A percentile compares a stretch with the other conserved stretches of the same genome.
These are phyloP conservation scores for Drosophila nikananu DNA, from an alignment of 1,140 invertebrate genomes.

Conservation along the genomic window DNA sequence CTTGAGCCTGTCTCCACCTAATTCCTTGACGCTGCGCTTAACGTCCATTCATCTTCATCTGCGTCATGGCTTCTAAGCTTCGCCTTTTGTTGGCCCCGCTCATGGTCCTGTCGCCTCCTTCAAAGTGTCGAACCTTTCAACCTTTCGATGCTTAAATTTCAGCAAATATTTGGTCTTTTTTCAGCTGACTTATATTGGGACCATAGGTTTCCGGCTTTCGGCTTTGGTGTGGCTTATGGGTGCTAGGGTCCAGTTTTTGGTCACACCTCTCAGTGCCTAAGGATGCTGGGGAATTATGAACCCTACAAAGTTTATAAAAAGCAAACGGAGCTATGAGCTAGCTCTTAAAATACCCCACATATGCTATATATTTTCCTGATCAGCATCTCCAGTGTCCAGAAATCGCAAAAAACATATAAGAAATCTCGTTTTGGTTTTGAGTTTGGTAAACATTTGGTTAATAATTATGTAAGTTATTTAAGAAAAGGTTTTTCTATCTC, in stretches of 20 bases:
- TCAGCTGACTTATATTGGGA: constrained; percentile 1
- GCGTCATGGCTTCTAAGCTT: constrained; percentile 64
- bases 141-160: constrained; percentile 75
- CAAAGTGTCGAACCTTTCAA: constrained; percentile 58
- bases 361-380: too few species aligned
- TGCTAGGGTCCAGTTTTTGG: constrained; percentile 5
- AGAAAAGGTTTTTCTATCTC: too few species aligned
- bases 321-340: too few species aligned
- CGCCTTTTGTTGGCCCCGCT: constrained; percentile 16
- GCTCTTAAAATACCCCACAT: too few species aligned
- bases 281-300: not conserved
- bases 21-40: constrained; percentile 72
- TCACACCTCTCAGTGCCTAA: not conserved
- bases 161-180: constrained; percentile 60
- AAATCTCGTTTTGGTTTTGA: too few species aligned
- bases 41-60: constrained; percentile 76
- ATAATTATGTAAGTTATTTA: too few species aligned
- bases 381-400: too few species aligned
- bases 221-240: not conserved
- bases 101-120: constrained; percentile 7
- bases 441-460: too few species aligned
- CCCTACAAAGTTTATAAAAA: not conserved
- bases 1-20: constrained; percentile 55
- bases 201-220: not conserved
- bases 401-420: too few species aligned